phyloP scores from a whole-genome alignment of 2,113 vertebrate species.

The Okapia johnstoni region DNA sequence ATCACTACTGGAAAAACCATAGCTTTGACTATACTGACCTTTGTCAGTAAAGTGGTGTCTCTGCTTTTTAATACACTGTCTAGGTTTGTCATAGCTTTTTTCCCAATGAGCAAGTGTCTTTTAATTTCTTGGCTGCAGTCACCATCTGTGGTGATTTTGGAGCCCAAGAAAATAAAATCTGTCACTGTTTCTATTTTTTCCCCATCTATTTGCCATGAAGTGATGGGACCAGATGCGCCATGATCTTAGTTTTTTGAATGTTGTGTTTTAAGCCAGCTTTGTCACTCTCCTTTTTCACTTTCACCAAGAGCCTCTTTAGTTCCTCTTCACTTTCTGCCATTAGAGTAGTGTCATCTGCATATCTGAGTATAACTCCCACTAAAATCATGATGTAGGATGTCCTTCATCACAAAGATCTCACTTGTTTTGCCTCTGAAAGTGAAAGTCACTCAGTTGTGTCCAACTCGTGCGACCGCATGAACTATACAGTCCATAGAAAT shows the following conservation, averaged over 20 bases:
- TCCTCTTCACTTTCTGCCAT: neutral
- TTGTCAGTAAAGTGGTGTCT: neutral
- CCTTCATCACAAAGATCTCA: neutral
- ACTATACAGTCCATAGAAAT: neutral
- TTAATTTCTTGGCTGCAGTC: neutral
- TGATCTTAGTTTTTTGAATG: neutral
- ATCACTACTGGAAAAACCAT: neutral
- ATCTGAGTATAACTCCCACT: neutral
- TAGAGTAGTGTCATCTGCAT: neutral
- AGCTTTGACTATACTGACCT: neutral
- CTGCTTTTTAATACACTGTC: neutral
- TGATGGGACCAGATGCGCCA: neutral
- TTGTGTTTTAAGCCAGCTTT: neutral
- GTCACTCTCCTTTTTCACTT: neutral
- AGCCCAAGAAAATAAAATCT: neutral
- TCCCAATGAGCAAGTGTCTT: neutral
- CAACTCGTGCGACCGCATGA: neutral
- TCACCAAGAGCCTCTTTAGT: neutral
- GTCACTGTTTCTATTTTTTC: neutral
- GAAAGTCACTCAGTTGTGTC: neutral
- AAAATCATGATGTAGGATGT: neutral
- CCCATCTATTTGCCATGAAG: neutral
- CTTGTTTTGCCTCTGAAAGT: neutral
- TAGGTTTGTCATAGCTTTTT: neutral
- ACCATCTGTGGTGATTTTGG: neutral